These are phyloP conservation scores for Anableps anableps DNA, from an alignment of 2,797 vertebrate genomes.

Conservation along the genomic window DNA sequence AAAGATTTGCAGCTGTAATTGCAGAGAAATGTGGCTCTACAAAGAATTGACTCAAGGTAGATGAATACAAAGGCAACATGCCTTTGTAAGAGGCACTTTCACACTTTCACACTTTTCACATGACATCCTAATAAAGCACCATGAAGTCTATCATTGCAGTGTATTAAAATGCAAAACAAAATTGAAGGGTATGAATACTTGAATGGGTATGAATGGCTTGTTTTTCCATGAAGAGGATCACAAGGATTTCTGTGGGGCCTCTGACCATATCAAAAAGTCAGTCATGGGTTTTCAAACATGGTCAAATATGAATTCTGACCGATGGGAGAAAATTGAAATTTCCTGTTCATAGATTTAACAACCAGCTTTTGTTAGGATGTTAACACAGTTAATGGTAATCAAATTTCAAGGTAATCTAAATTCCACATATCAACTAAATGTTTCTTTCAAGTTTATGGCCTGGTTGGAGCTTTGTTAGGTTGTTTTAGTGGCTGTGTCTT, in stretches of 20 bases:
- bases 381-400: background rate
- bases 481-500: background rate
- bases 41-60: background rate
- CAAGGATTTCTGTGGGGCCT: conserved; percentile 1
- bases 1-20: background rate
- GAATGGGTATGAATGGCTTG: background rate
- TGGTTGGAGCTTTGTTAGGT: background rate
- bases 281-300: conserved; percentile 2
- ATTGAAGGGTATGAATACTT: background rate
- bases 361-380: background rate
- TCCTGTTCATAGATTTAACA: background rate
- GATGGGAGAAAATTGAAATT: background rate
- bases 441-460: background rate
- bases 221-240: background rate
- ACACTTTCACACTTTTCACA: background rate
- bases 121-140: background rate
- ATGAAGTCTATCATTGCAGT: background rate
- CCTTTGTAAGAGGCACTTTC: too few relatives aligned
- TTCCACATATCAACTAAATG: background rate
- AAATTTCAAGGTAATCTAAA: background rate
- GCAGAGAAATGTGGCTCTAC: background rate
- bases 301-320: conserved; percentile 5
- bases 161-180: too few relatives aligned
- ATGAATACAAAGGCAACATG: too few relatives aligned
- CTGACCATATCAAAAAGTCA: background rate